Base-by-base conservation (phyloP, 2,888 invertebrate species). In the Pasiphila rectangulata region DNA sequence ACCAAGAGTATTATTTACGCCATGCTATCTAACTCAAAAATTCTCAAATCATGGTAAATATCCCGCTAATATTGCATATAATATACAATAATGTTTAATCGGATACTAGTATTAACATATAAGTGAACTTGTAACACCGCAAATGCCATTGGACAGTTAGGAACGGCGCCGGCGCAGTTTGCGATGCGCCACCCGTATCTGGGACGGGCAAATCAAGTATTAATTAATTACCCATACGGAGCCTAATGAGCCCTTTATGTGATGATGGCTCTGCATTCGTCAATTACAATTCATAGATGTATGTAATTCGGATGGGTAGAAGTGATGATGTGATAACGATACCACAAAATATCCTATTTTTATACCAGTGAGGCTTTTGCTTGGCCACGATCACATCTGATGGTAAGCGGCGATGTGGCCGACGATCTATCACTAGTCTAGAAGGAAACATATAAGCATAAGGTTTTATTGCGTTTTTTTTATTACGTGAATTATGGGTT, bases 141-240 rank as follows among this genome's bases (percentile, higher is more conserved):
- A 77, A 83, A 83, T 75, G 75, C 75, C 75, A 72, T 64, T 69
- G 75, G 74, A 88, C 87, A 88, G 88, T 88, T 87, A 87, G 75
- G 61, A 57, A 51, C 67, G 88, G 88, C 88, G 87, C 87, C 88
- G 72, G 53, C 61, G 71, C 67, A 73, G 72, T 70, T 86, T 85
- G 79, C 69, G 73, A 87, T 85, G 86, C 87, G 72, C 74, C 66
- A 56, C 75, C 74, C 79, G 87, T 85, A 84, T 75, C 76, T 81
- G 75, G 85, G 79, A 84, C 86, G 77, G 67, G 75, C 79, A 71
- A 80, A 82, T 82, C 77, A 77, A 73, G 77, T 79, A 79, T 81
- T 86, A 85, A 79, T 81, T 86, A 85, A 87, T 86, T 83, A 83
- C 72, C 67, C 71, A 72, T 70, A 72, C 75, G 61, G 66, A 64